Evolutionary conservation across 1,140 invertebrate genomes (phyloP).

Genomic region (Gonioctena quinquepunctata): DNA sequence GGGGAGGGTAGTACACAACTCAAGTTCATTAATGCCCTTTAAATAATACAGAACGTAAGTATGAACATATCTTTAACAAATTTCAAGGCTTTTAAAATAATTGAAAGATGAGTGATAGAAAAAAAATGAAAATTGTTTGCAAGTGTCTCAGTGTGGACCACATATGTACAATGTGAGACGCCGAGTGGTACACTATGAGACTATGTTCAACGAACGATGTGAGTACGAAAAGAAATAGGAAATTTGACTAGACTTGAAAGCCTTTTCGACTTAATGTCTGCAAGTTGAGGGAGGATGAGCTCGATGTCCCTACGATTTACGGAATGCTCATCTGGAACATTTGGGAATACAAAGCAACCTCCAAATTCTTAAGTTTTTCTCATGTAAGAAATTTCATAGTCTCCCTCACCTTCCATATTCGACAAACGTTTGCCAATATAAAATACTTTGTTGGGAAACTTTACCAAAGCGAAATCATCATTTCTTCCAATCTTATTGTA

Average conservation of each 20-base stretch:
- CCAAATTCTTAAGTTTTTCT: neutral
- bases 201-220: neutral
- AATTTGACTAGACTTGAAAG: neutral
- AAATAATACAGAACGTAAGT: neutral
- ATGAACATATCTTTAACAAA: neutral
- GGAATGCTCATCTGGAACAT: neutral
- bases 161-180: neutral
- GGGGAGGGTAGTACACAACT: neutral
- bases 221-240: neutral
- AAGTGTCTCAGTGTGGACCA: neutral
- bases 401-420: neutral
- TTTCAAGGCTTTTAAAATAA: neutral
- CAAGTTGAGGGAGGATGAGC: neutral
- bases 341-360: neutral
- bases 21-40: neutral
- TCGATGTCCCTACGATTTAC: neutral
- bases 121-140: neutral
- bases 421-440: neutral
- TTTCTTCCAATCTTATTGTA: neutral
- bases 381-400: neutral
- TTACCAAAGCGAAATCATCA: neutral
- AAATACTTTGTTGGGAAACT: neutral
- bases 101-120: neutral
- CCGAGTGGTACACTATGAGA: neutral
- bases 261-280: neutral